phyloP scores from a whole-genome alignment of 2,113 vertebrate species.

The Melanerpes formicivorus region DNA sequence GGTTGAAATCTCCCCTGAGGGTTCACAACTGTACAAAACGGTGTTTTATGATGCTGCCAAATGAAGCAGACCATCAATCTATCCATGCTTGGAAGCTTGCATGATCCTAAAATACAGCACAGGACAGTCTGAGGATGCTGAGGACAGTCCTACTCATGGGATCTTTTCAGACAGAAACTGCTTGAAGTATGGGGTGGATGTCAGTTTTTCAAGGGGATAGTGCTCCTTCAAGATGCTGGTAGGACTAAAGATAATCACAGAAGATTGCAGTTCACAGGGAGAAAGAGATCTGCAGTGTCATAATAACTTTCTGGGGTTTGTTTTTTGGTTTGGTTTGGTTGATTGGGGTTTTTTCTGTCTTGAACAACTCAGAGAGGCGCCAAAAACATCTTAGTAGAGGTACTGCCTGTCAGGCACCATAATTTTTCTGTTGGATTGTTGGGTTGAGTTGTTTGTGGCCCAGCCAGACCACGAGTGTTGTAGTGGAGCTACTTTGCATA shows the following conservation, averaged over 20 bases:
- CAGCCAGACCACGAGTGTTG: neutral
- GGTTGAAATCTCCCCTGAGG: neutral
- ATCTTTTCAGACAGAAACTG: accelerated
- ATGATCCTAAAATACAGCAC: neutral
- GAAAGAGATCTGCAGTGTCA: neutral
- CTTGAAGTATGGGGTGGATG: neutral
- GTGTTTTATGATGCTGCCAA: neutral
- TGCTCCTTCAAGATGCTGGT: neutral
- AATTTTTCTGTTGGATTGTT: neutral
- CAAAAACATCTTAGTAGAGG: neutral
- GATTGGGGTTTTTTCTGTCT: neutral
- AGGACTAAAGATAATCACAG: neutral
- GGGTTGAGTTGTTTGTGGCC: neutral
- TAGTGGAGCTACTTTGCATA: neutral
- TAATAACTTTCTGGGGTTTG: accelerated
- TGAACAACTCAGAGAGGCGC: neutral
- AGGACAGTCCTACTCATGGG: neutral
- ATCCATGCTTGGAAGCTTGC: neutral
- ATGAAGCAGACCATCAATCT: neutral
- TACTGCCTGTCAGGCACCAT: neutral
- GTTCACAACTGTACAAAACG: accelerated
- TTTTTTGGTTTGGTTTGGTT: neutral
- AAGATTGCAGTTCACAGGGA: neutral
- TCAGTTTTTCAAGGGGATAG: neutral
- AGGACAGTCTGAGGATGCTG: neutral